Conservation (phyloP, 2,888 invertebrate species). For the Torymus texanus region DNA sequence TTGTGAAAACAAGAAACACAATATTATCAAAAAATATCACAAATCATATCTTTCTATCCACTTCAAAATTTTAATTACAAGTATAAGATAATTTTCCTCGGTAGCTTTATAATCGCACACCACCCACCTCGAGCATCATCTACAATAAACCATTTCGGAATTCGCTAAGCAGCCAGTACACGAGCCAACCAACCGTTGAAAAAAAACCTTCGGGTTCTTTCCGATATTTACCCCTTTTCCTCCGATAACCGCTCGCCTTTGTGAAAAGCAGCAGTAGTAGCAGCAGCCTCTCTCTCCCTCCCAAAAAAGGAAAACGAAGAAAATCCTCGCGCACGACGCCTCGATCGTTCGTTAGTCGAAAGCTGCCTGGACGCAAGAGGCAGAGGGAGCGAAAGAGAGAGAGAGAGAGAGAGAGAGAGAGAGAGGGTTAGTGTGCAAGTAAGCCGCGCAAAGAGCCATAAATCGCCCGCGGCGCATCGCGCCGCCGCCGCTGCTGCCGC, state of each 20-base stretch:
- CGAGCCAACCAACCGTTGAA: neutral
- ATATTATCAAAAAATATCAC: no score
- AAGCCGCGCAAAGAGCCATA: conserved; percentile 45
- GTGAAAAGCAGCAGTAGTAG: neutral
- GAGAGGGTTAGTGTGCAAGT: conserved; percentile 41
- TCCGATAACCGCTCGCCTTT: neutral
- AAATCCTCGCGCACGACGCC: conserved; percentile 35
- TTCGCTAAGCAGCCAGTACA: neutral
- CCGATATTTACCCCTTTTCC: conserved; percentile 15
- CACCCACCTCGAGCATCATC: neutral
- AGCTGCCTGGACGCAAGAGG: neutral
- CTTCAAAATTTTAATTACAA: no score
- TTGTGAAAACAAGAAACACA: no score
- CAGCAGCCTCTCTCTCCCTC: no score
- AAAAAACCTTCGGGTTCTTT: conserved; percentile 14
- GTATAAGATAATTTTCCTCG: no score
- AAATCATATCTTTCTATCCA: no score
- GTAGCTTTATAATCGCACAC: no score
- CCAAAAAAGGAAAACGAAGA: neutral
- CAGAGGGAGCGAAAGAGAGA: neutral
- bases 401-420: neutral
- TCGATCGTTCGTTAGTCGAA: conserved; percentile 51
- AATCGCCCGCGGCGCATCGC: conserved; percentile 42
- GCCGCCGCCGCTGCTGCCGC: neutral
- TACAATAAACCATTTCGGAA: neutral